These are phyloP conservation scores for Tricholaema leucomelas DNA, from an alignment of 2,113 vertebrate genomes.

Conservation along the genomic window DNA sequence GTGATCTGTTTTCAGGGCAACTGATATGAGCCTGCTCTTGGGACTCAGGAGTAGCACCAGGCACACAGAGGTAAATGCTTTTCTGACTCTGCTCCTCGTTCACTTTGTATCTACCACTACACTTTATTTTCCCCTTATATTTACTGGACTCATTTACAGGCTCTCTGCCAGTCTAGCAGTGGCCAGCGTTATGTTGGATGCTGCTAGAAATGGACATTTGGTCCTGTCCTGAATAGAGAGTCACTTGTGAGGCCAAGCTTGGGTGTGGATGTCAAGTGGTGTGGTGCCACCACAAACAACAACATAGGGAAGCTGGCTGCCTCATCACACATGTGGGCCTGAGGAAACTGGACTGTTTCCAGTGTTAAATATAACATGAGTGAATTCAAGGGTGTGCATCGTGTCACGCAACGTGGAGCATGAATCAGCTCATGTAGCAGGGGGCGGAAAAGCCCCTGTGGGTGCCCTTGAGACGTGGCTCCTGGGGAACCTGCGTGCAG, in stretches of 20 bases:
- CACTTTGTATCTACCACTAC: neutral
- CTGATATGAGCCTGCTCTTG: neutral
- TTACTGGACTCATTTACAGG: neutral
- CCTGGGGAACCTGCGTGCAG: rapidly evolving
- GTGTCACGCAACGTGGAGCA: neutral
- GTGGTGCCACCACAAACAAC: neutral
- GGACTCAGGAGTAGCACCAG: neutral
- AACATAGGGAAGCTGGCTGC: neutral
- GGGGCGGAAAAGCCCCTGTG: neutral
- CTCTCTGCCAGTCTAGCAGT: neutral
- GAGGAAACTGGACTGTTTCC: neutral
- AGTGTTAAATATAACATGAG: neutral
- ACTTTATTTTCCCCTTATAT: neutral
- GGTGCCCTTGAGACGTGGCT: neutral
- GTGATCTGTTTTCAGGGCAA: neutral
- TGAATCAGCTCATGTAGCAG: neutral
- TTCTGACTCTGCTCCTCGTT: neutral
- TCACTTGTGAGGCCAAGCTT: neutral
- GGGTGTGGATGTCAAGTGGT: neutral
- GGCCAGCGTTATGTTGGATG: neutral
- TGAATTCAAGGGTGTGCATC: neutral
- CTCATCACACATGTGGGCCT: neutral
- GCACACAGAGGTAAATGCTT: neutral
- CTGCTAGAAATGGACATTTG: neutral
- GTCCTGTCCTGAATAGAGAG: neutral